phyloP scores from a whole-genome alignment of 1,140 invertebrate genomes.

The Drosophila mayri region DNA sequence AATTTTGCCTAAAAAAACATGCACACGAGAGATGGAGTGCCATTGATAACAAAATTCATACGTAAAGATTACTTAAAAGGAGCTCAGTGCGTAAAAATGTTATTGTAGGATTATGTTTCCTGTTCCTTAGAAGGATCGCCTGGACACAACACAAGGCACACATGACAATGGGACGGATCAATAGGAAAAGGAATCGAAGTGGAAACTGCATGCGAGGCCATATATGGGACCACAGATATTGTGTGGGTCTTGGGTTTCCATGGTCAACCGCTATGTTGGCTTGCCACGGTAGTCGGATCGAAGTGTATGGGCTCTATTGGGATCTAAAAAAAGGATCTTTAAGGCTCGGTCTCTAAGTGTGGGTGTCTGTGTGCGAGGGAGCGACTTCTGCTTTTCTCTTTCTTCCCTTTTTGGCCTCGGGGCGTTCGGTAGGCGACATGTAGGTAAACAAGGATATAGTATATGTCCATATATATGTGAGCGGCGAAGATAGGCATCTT shows the following conservation, averaged over 20 bases:
- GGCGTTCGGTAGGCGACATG: conserved; percentile 55
- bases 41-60: conserved; percentile 77
- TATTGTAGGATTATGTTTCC: conserved; percentile 75
- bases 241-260: conserved; percentile 62
- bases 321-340: conserved; percentile 14
- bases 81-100: conserved; percentile 66
- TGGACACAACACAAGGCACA: conserved; percentile 32
- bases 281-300: conserved; percentile 66
- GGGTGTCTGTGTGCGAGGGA: conserved; percentile 37
- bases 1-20: conserved; percentile 66
- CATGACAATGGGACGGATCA: conserved; percentile 57
- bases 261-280: conserved; percentile 75
- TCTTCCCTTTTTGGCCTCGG: conserved; percentile 29
- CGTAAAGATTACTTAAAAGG: conserved; percentile 75
- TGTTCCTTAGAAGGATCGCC: conserved; percentile 54
- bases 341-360: not conserved
- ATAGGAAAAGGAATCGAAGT: conserved; percentile 44
- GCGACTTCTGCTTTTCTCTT: conserved; percentile 43
- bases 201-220: conserved; percentile 39
- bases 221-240: conserved; percentile 47
- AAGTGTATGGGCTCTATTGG: conserved; percentile 17
- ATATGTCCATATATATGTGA: conserved; percentile 1
- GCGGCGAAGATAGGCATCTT: conserved; percentile 29
- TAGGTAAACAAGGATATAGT: conserved; percentile 51
- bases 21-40: conserved; percentile 31